Evolutionary conservation across 2,113 vertebrate species (phyloP).

Genomic region (Pollimyrus isidori): DNA sequence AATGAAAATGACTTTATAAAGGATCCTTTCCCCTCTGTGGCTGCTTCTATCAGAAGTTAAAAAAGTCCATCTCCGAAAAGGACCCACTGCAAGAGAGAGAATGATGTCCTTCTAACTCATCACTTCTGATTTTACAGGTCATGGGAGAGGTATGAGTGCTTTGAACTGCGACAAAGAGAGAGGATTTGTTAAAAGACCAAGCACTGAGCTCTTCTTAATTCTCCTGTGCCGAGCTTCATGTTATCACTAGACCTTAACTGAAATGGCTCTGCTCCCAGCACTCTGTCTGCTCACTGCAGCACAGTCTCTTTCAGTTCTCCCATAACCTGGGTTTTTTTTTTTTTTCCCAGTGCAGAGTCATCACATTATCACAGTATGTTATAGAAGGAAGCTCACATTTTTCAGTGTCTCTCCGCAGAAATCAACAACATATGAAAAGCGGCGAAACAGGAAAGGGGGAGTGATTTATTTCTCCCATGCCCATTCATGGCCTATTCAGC

Average conservation of each 20-base stretch:
- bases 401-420: background rate
- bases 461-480: background rate
- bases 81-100: background rate
- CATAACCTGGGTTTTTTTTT: background rate
- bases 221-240: background rate
- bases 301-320: background rate
- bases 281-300: background rate
- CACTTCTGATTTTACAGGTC: slow-evolving; percentile 3
- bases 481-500: background rate
- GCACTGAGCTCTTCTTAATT: background rate
- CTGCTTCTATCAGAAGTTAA: background rate
- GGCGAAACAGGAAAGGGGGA: background rate
- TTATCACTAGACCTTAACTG: slow-evolving; percentile 1
- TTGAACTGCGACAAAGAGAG: background rate
- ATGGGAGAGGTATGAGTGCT: background rate
- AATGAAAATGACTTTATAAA: background rate
- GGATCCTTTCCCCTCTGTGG: background rate
- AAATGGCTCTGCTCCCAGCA: background rate
- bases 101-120: slow-evolving; percentile 8
- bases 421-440: background rate
- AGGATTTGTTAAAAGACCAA: background rate
- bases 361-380: background rate
- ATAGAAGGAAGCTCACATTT: background rate
- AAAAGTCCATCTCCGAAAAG: background rate
- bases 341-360: background rate